Percentiles rank a stretch among this genome's conserved stretches.
Conservation (phyloP, 2,888 invertebrate species). For the Anticlea derivata region DNA sequence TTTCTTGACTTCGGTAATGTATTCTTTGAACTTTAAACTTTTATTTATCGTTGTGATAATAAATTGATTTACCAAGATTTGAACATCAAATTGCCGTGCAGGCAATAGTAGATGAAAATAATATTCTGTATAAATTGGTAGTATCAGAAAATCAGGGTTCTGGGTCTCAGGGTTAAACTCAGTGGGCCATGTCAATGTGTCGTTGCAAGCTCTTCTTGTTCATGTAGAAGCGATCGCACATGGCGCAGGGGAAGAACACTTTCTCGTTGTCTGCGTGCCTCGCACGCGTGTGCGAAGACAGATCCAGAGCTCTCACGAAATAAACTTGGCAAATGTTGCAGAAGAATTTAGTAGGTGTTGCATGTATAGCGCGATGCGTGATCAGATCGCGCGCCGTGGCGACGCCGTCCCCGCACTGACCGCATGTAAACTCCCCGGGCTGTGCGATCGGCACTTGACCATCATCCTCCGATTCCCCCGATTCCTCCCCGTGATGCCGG, state of each 20-base stretch:
- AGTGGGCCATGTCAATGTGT: constrained; percentile 82
- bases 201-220: constrained; percentile 80
- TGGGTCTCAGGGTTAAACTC: no score
- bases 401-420: constrained; percentile 82
- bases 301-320: constrained; percentile 73
- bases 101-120: background rate
- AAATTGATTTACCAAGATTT: constrained; percentile 7
- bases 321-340: constrained; percentile 85
- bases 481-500: constrained; percentile 81
- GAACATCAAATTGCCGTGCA: constrained; percentile 11
- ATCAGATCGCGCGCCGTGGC: constrained; percentile 80
- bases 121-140: background rate
- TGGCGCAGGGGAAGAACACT: constrained; percentile 82
- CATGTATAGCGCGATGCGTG: constrained; percentile 82
- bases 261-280: constrained; percentile 80
- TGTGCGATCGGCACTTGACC: constrained; percentile 54
- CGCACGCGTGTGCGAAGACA: constrained; percentile 76
- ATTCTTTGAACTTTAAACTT: constrained; percentile 8
- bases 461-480: constrained; percentile 69
- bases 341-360: constrained; percentile 77
- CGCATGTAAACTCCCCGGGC: constrained; percentile 81
- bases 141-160: background rate
- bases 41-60: constrained; percentile 27
- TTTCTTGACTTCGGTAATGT: no score
- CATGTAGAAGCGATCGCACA: constrained; percentile 84